Evolutionary conservation across 2,113 vertebrate genomes (phyloP).

Genomic region (Polypterus bichir): DNA sequence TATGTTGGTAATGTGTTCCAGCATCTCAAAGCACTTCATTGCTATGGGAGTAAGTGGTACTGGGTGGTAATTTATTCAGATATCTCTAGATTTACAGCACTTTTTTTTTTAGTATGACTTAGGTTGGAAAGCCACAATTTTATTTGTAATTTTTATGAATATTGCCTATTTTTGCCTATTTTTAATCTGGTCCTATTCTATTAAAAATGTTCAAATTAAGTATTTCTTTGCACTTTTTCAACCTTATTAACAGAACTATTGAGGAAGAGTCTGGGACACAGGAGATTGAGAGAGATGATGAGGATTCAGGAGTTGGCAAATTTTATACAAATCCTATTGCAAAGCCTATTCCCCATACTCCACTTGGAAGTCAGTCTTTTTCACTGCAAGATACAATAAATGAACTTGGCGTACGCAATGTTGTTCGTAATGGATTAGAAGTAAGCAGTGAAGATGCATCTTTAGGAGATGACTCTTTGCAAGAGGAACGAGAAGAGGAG

Average conservation of each 20-base stretch:
- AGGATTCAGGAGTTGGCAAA: slow-evolving; percentile 61
- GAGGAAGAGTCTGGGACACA: slow-evolving; percentile 54
- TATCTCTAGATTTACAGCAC: too few relatives aligned
- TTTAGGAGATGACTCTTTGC: slow-evolving; percentile 73
- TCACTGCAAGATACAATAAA: slow-evolving; percentile 71
- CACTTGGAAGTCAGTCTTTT: slow-evolving; percentile 43
- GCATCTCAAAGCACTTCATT: too few relatives aligned
- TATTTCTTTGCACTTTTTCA: neutral
- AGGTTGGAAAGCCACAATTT: too few relatives aligned
- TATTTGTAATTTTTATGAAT: too few relatives aligned
- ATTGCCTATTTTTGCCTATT: too few relatives aligned
- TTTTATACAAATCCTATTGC: slow-evolving; percentile 79
- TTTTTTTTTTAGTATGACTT: too few relatives aligned
- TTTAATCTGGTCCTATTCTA: too few relatives aligned
- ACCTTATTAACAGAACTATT: slow-evolving; percentile 27
- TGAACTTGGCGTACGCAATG: slow-evolving; percentile 69
- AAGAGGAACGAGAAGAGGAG: slow-evolving; percentile 68
- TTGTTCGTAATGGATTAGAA: slow-evolving; percentile 61
- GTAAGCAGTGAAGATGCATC: slow-evolving; percentile 77
- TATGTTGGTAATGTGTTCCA: too few relatives aligned
- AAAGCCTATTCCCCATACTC: slow-evolving; percentile 68
- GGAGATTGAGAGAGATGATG: slow-evolving; percentile 42
- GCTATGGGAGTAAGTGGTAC: too few relatives aligned
- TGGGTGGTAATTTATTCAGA: too few relatives aligned
- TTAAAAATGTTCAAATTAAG: neutral